phyloP scores from a whole-genome alignment of 2,113 vertebrate genomes.

The Platysteira castanea region DNA sequence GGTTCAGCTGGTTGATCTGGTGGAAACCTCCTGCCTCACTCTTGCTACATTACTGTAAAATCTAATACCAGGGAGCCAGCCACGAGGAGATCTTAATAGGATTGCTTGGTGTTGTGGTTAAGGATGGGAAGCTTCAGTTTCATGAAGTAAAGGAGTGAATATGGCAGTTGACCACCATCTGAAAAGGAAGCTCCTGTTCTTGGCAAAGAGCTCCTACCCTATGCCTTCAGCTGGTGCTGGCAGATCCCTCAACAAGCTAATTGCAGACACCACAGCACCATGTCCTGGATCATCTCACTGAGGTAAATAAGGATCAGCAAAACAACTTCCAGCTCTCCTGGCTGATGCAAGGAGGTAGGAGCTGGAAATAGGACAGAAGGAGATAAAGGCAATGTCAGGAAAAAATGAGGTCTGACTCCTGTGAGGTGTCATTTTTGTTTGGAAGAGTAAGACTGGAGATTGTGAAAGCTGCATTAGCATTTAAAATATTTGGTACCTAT shows the following conservation, averaged over 20 bases:
- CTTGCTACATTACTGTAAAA: accelerated
- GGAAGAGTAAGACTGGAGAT: neutral
- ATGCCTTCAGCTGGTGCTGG: neutral
- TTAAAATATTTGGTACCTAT: neutral
- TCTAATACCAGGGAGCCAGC: neutral
- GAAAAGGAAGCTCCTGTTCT: neutral
- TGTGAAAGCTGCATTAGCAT: neutral
- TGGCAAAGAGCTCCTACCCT: accelerated
- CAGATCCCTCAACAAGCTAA: neutral
- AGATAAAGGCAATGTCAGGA: neutral
- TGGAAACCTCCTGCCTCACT: neutral
- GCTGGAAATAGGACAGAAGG: neutral
- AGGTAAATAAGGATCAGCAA: neutral
- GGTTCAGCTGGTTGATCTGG: neutral
- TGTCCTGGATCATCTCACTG: neutral
- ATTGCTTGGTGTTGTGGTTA: neutral
- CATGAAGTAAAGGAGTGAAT: neutral
- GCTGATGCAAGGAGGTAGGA: neutral
- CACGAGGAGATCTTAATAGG: neutral
- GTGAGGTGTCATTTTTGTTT: neutral
- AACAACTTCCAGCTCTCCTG: neutral
- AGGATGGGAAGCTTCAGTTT: neutral
- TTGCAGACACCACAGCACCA: too few species aligned
- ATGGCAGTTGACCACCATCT: neutral
- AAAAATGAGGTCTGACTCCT: neutral